phyloP scores from a whole-genome alignment of 2,888 invertebrate species.

The Acanthosoma haemorrhoidale region DNA sequence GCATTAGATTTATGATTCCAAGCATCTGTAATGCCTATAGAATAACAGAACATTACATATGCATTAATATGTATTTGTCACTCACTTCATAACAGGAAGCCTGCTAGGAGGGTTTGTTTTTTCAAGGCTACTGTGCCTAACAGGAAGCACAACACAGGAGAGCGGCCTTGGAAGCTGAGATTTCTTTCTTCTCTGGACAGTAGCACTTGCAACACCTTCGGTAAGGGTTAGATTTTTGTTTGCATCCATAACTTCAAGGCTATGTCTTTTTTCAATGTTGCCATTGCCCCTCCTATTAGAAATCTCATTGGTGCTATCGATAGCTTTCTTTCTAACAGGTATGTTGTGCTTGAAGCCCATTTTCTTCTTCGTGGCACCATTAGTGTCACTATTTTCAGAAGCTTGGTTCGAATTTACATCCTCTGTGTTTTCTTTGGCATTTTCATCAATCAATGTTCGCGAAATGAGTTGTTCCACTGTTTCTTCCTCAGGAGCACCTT shows the following conservation, averaged over 20 bases:
- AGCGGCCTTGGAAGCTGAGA: conserved; percentile 36
- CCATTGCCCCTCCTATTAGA: not conserved
- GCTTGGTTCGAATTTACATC: not conserved
- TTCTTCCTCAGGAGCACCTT: not conserved
- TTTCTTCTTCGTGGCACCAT: not conserved
- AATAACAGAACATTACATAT: too few species aligned
- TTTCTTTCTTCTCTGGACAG: conserved; percentile 20
- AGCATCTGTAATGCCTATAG: too few species aligned
- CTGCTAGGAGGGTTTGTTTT: conserved; percentile 30
- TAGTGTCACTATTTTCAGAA: not conserved
- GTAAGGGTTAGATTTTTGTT: conserved; percentile 20
- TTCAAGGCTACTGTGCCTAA: conserved; percentile 2
- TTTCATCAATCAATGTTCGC: not conserved
- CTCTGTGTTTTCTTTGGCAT: not conserved
- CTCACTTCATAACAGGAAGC: conserved; percentile 34
- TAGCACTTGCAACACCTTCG: not conserved
- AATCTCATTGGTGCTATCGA: not conserved
- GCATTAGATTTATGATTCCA: too few species aligned
- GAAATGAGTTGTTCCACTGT: not conserved
- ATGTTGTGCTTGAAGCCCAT: not conserved
- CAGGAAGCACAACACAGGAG: conserved; percentile 34
- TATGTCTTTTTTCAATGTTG: conserved; percentile 30
- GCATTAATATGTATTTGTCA: too few species aligned
- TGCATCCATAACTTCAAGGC: conserved; percentile 33
- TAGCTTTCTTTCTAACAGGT: conserved; percentile 22